phyloP scores from a whole-genome alignment of 2,113 vertebrate species.

The Entelurus aequoreus region DNA sequence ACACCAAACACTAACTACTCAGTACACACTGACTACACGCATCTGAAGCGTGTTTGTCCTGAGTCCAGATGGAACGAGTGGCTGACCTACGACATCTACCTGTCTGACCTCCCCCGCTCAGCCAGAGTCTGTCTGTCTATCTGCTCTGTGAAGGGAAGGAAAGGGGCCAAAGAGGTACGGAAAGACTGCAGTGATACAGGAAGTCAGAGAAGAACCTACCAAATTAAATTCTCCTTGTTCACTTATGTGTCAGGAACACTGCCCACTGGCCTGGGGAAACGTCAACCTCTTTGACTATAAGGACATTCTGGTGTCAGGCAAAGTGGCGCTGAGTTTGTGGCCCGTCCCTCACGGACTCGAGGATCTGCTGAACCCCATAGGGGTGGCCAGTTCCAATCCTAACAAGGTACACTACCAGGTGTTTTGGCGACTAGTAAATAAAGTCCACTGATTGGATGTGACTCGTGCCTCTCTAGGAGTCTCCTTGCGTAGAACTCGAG shows the following conservation, averaged over 20 bases:
- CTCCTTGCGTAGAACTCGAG: constrained; percentile 74
- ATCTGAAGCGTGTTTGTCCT: no score
- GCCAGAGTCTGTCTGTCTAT: constrained; percentile 56
- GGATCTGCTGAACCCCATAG: constrained; percentile 65
- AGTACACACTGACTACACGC: neutral
- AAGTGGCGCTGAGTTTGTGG: constrained; percentile 93
- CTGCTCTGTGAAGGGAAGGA: constrained; percentile 60
- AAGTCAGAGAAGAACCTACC: neutral
- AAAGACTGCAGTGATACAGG: neutral
- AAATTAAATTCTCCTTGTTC: neutral
- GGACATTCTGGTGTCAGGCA: constrained; percentile 88
- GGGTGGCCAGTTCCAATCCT: constrained; percentile 46
- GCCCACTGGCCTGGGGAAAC: constrained; percentile 94
- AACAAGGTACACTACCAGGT: constrained; percentile 35
- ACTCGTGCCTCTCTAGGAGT: constrained; percentile 53
- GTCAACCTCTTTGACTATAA: constrained; percentile 95
- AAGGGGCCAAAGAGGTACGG: constrained; percentile 60
- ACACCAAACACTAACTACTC: neutral
- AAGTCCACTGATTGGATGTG: neutral
- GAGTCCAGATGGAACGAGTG: constrained; percentile 51
- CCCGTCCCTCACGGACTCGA: constrained; percentile 69
- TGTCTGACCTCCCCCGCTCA: constrained; percentile 51
- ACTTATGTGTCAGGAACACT: constrained; percentile 80
- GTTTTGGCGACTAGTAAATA: neutral
- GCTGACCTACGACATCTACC: constrained; percentile 56